A percentile compares a stretch with the other conserved stretches of the same genome.
phyloP scores from a whole-genome alignment of 2,797 vertebrate species.

The Malacoraja senta region DNA sequence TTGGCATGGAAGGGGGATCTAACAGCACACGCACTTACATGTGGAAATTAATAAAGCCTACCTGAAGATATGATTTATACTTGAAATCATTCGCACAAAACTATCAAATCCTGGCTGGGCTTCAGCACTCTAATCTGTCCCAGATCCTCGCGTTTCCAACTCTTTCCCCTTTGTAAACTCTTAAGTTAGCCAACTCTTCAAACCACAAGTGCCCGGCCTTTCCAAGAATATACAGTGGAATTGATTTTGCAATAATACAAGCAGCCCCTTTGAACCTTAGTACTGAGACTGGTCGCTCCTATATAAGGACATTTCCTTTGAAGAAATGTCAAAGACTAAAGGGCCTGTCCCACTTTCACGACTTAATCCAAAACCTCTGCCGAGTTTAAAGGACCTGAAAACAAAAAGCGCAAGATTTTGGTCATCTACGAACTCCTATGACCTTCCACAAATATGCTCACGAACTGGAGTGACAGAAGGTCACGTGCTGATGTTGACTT shows the following conservation, averaged over 20 bases:
- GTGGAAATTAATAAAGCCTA: neutral
- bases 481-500: too few relatives aligned
- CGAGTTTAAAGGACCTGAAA: too few relatives aligned
- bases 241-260: neutral
- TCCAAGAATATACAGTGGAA: too few relatives aligned
- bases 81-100: neutral
- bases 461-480: too few relatives aligned
- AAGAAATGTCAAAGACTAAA: too few relatives aligned
- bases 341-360: too few relatives aligned
- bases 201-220: neutral
- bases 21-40: neutral
- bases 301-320: too few relatives aligned
- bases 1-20: neutral
- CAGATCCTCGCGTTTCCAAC: neutral
- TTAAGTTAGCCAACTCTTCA: neutral
- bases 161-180: neutral
- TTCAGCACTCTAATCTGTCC: neutral
- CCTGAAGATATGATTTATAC: neutral
- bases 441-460: too few relatives aligned
- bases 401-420: too few relatives aligned
- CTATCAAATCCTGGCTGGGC: neutral
- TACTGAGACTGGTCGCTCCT: neutral
- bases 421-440: too few relatives aligned
- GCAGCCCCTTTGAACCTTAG: neutral
- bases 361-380: too few relatives aligned